phyloP scores from a whole-genome alignment of 2,888 invertebrate species.

The Ceramica pisi region DNA sequence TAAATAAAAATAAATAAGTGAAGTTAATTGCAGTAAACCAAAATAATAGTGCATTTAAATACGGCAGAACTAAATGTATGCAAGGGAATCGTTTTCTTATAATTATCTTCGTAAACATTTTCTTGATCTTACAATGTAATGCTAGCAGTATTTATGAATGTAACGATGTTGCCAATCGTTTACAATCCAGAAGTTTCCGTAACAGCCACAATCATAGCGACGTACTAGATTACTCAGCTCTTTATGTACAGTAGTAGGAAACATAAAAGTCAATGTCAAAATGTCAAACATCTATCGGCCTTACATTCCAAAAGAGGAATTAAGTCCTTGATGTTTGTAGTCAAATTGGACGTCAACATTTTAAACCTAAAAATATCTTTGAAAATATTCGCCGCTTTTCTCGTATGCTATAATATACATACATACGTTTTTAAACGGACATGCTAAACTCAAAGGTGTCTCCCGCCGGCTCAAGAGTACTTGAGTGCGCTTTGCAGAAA shows the following conservation, averaged over 20 bases:
- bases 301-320: background rate
- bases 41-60: slow-evolving; percentile 24
- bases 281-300: background rate
- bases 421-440: slow-evolving; percentile 9
- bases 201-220: background rate
- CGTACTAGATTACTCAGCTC: background rate
- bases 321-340: background rate
- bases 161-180: background rate
- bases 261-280: background rate
- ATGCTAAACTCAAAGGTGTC: slow-evolving; percentile 39
- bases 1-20: background rate
- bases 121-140: background rate
- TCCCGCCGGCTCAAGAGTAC: slow-evolving; percentile 42
- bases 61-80: background rate
- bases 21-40: slow-evolving; percentile 2
- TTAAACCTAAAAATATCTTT: background rate
- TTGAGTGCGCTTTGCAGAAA: slow-evolving; percentile 50
- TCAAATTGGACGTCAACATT: background rate
- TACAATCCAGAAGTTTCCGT: slow-evolving; percentile 1
- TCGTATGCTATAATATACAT: slow-evolving; percentile 10
- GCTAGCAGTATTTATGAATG: background rate
- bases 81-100: background rate
- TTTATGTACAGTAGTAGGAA: background rate
- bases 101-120: background rate
- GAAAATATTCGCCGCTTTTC: slow-evolving; percentile 30